Evolutionary conservation across 1,140 invertebrate genomes (phyloP).

Genomic region (Choristoneura fumiferana): DNA sequence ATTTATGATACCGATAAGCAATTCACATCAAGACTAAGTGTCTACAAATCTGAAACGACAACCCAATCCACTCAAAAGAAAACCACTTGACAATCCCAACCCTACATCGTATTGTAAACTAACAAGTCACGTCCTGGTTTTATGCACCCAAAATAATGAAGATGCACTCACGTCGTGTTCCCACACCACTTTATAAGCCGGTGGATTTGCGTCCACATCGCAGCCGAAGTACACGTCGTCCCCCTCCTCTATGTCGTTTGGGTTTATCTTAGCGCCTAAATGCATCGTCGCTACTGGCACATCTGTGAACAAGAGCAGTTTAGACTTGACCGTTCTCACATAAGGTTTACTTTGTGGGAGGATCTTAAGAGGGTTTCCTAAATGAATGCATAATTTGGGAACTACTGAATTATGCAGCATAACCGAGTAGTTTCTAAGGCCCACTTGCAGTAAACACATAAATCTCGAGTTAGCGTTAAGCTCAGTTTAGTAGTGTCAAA

Average conservation of each 20-base stretch:
- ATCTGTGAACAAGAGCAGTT: conserved; percentile 80
- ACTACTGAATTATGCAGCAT: too few relatives aligned
- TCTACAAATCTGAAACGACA: too few relatives aligned
- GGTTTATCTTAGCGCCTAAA: conserved; percentile 90
- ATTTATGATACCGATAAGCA: too few relatives aligned
- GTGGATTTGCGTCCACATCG: conserved; percentile 90
- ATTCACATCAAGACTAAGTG: too few relatives aligned
- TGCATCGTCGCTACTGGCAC: conserved; percentile 86
- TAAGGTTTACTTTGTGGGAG: too few relatives aligned
- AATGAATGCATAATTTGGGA: too few relatives aligned
- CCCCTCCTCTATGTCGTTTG: conserved; percentile 92
- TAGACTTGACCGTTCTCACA: conserved; percentile 22
- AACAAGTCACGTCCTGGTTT: conserved; percentile 17
- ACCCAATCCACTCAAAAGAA: conserved; percentile 26
- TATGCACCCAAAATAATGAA: conserved; percentile 14
- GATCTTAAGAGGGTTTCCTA: too few relatives aligned
- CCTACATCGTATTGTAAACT: not conserved
- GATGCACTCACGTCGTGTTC: conserved; percentile 91
- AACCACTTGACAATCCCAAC: conserved; percentile 43
- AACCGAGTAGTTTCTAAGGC: too few relatives aligned
- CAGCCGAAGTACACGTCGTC: conserved; percentile 95
- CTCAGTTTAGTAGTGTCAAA: too few relatives aligned
- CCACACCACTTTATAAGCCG: conserved; percentile 93
- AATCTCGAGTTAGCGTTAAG: too few relatives aligned
- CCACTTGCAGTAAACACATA: too few relatives aligned